Evolutionary conservation across 2,888 invertebrate species (phyloP).

Genomic region (Aethes cnicana): DNA sequence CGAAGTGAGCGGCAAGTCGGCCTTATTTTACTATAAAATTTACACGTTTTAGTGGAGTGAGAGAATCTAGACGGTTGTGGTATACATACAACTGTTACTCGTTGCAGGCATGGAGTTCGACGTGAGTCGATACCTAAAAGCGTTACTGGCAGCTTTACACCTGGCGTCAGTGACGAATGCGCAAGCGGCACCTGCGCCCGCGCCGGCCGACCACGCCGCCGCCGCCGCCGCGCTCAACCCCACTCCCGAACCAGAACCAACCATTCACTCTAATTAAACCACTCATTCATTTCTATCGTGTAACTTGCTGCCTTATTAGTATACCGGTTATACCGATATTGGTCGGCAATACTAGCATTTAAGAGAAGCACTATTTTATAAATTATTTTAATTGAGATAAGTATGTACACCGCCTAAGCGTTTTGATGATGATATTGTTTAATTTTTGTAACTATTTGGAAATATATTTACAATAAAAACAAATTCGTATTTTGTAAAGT

Average conservation of each 20-base stretch:
- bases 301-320: slow-evolving; percentile 55
- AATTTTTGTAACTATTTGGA: slow-evolving; percentile 26
- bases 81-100: no score
- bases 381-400: slow-evolving; percentile 27
- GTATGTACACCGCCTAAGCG: slow-evolving; percentile 29
- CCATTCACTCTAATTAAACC: slow-evolving; percentile 41
- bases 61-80: no score
- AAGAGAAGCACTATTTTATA: slow-evolving; percentile 41
- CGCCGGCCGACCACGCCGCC: slow-evolving; percentile 46
- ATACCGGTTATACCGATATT: slow-evolving; percentile 55
- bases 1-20: no score
- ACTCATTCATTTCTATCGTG: slow-evolving; percentile 31
- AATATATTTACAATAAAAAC: slow-evolving; percentile 25
- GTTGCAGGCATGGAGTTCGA: slow-evolving; percentile 67
- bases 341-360: slow-evolving; percentile 57
- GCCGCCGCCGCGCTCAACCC: slow-evolving; percentile 51
- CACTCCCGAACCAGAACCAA: slow-evolving; percentile 69
- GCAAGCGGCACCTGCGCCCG: slow-evolving; percentile 40
- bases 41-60: no score
- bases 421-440: slow-evolving; percentile 24
- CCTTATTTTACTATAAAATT: no score
- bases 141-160: slow-evolving; percentile 69
- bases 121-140: slow-evolving; percentile 69
- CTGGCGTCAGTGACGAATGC: slow-evolving; percentile 66
- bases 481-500: slow-evolving; percentile 24